These are phyloP conservation scores for Orchesella flavescens DNA, from an alignment of 2,888 invertebrate species.

Conservation along the genomic window DNA sequence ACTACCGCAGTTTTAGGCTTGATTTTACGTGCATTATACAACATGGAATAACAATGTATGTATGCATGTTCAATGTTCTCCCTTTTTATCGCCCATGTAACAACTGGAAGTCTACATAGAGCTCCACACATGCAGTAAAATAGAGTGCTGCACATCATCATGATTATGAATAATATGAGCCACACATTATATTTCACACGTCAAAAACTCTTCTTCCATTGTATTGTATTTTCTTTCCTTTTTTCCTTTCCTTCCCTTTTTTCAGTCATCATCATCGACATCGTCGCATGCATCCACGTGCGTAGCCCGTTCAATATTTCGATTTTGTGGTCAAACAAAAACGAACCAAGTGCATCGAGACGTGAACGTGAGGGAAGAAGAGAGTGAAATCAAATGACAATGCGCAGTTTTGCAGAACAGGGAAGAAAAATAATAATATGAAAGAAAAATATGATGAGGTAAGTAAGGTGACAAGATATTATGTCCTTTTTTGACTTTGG, in stretches of 20 bases:
- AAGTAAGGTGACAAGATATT: conserved; percentile 4
- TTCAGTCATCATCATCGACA: no score
- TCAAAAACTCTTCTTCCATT: conserved; percentile 43
- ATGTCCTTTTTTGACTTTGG: neutral
- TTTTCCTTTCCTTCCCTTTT: neutral
- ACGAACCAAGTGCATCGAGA: conserved; percentile 51
- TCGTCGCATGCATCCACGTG: conserved; percentile 35
- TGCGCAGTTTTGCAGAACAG: neutral
- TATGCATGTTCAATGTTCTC: no score
- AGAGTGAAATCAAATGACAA: conserved; percentile 18
- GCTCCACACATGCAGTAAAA: neutral
- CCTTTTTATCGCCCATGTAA: conserved; percentile 1
- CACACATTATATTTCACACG: conserved; percentile 49
- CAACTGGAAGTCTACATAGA: neutral
- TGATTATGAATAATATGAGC: conserved; percentile 13
- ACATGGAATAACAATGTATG: no score
- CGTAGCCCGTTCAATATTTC: conserved; percentile 65
- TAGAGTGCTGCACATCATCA: neutral
- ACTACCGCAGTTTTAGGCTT: no score
- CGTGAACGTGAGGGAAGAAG: conserved; percentile 13
- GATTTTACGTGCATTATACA: no score
- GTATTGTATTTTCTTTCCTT: conserved; percentile 14
- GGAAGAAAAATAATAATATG: neutral
- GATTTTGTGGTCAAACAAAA: conserved; percentile 71
- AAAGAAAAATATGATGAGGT: neutral